These are phyloP conservation scores for Chaenodraco wilsoni DNA, from an alignment of 2,797 vertebrate genomes.

Conservation along the genomic window DNA sequence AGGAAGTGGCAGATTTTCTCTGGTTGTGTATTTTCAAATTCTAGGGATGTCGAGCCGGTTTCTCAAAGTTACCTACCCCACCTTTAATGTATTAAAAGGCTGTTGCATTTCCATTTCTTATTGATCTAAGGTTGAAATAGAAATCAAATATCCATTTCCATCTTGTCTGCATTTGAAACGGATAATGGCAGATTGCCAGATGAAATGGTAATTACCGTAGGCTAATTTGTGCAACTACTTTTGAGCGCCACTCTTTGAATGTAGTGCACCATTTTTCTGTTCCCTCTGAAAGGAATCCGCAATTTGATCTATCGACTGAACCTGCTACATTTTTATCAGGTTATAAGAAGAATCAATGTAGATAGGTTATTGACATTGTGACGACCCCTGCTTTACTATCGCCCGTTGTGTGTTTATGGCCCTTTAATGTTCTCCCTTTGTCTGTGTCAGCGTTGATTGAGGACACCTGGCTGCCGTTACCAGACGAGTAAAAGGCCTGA, in stretches of 20 bases:
- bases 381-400: too few species aligned
- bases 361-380: constrained; percentile 15
- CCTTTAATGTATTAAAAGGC: constrained; percentile 10
- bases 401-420: too few species aligned
- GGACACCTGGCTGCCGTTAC: too few species aligned
- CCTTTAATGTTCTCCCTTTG: too few species aligned
- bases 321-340: too few species aligned
- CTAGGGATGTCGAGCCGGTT: too few species aligned
- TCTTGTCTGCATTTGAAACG: constrained; percentile 28
- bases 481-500: too few species aligned
- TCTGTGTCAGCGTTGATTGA: too few species aligned
- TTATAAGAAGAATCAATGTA: constrained; percentile 25
- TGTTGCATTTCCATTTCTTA: constrained; percentile 26
- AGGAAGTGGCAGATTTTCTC: too few species aligned
- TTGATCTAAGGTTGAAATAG: constrained; percentile 36
- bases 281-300: constrained; percentile 39
- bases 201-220: constrained; percentile 36
- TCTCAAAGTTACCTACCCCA: too few species aligned
- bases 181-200: constrained; percentile 46
- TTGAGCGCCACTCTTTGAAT: constrained; percentile 30
- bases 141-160: constrained; percentile 48
- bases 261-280: constrained; percentile 25
- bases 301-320: constrained; percentile 43
- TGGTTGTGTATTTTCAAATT: too few species aligned
- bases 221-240: constrained; percentile 58